phyloP scores from a whole-genome alignment of 1,140 invertebrate genomes.

The Branchinecta lynchi region DNA sequence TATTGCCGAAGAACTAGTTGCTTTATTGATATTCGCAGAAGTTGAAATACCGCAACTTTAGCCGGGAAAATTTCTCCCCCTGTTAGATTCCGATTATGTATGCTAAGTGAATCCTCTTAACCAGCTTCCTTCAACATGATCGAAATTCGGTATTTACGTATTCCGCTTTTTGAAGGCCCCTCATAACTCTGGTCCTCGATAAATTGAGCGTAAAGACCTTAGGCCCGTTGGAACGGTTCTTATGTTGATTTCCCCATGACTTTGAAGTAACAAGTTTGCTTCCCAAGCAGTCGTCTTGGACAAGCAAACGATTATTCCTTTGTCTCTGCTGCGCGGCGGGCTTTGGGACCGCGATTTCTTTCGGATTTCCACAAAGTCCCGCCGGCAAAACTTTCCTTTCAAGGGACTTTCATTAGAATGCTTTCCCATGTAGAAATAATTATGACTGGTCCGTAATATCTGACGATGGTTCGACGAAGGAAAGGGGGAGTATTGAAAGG shows the following conservation, averaged over 20 bases:
- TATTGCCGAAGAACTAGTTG: too few relatives aligned
- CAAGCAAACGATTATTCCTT: neutral
- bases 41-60: too few relatives aligned
- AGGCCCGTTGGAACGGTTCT: neutral
- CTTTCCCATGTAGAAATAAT: neutral
- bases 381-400: neutral
- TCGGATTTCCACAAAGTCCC: constrained; percentile 2
- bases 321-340: neutral
- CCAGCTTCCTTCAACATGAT: too few relatives aligned
- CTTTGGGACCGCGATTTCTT: neutral
- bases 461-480: too few relatives aligned
- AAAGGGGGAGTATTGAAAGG: too few relatives aligned
- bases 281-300: neutral
- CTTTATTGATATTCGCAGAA: too few relatives aligned
- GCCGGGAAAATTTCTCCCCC: too few relatives aligned
- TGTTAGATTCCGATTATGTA: too few relatives aligned
- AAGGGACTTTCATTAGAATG: neutral
- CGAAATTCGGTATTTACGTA: neutral
- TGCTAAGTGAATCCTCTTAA: too few relatives aligned
- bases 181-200: neutral
- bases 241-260: constrained; percentile 1
- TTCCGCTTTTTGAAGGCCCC: neutral
- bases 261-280: constrained; percentile 10
- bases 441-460: neutral
- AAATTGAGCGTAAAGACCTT: neutral